Percentiles rank a stretch among this genome's conserved stretches.
Evolutionary conservation across 1,140 invertebrate genomes (phyloP).

Genomic region (Drosophila aff.): DNA sequence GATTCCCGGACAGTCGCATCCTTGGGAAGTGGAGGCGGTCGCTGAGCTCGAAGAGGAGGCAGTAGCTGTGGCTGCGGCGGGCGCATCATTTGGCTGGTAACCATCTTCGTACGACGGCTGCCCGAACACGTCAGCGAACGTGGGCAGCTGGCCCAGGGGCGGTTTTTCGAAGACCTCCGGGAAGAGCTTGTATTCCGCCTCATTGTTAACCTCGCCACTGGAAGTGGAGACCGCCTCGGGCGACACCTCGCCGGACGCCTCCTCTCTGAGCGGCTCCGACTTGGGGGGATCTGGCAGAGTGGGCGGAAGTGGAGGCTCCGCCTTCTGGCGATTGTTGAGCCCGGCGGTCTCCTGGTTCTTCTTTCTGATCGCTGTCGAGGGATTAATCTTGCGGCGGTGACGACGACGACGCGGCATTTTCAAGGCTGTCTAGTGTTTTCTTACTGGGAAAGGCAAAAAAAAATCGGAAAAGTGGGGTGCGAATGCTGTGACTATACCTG

Average conservation of each 20-base stretch:
- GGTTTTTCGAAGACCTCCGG: constrained; percentile 55
- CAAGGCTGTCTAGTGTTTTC: neutral
- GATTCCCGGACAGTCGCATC: neutral
- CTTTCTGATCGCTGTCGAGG: constrained; percentile 19
- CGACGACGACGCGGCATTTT: constrained; percentile 64
- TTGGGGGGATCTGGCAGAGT: neutral
- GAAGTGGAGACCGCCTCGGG: constrained; percentile 1
- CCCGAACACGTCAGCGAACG: constrained; percentile 62
- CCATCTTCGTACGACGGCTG: constrained; percentile 36
- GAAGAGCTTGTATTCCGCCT: constrained; percentile 60
- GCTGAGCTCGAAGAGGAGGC: neutral
- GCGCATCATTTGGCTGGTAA: neutral
- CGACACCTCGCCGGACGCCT: neutral
- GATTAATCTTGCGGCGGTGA: constrained; percentile 54
- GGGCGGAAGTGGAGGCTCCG: neutral
- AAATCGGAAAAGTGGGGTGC: neutral
- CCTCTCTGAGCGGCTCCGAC: constrained; percentile 4
- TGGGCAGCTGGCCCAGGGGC: constrained; percentile 45
- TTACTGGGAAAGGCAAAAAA: neutral
- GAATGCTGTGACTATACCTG: constrained; percentile 3
- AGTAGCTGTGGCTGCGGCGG: neutral
- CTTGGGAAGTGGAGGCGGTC: neutral
- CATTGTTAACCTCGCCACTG: constrained; percentile 1
- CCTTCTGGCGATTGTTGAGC: constrained; percentile 9
- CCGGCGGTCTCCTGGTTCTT: constrained; percentile 24